A percentile compares a stretch with the other conserved stretches of the same genome.
phyloP scores from a whole-genome alignment of 2,888 invertebrate species.

The Pachliopta kotzebuea region DNA sequence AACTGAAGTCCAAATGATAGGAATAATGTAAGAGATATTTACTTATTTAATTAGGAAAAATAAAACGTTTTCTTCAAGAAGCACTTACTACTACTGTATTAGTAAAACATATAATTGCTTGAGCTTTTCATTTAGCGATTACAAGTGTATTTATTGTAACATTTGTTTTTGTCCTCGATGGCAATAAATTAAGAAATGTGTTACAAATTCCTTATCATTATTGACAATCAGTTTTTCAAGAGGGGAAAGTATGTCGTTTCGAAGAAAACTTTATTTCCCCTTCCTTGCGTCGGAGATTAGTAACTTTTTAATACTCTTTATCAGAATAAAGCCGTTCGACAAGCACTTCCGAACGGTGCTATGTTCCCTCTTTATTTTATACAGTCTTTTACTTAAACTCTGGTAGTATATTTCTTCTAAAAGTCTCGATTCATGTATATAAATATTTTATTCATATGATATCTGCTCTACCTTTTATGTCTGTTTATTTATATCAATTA shows the following conservation, averaged over 20 bases:
- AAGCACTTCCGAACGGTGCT: constrained; percentile 41
- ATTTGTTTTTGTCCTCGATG: not conserved
- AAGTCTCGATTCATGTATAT: too few species aligned
- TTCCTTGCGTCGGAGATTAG: constrained; percentile 49
- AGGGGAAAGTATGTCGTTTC: constrained; percentile 12
- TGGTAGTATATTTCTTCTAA: not conserved
- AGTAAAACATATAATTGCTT: too few species aligned
- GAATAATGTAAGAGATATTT: too few species aligned
- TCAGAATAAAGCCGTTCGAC: constrained; percentile 49
- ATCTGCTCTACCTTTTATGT: too few species aligned
- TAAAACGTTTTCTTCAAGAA: too few species aligned
- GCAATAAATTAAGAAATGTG: constrained; percentile 2
- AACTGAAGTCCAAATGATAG: too few species aligned
- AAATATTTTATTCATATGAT: too few species aligned
- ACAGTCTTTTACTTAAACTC: not conserved
- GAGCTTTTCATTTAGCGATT: not conserved
- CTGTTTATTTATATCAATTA: constrained; percentile 1
- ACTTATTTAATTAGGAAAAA: too few species aligned
- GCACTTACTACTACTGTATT: too few species aligned
- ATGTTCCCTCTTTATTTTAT: constrained; percentile 19
- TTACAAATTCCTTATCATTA: constrained; percentile 20
- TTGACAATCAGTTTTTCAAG: constrained; percentile 5
- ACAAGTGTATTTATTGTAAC: not conserved
- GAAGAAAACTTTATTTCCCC: constrained; percentile 38
- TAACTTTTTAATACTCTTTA: constrained; percentile 60